Evolutionary conservation across 2,888 invertebrate species (phyloP).

Genomic region (Halocaridina rubra): DNA sequence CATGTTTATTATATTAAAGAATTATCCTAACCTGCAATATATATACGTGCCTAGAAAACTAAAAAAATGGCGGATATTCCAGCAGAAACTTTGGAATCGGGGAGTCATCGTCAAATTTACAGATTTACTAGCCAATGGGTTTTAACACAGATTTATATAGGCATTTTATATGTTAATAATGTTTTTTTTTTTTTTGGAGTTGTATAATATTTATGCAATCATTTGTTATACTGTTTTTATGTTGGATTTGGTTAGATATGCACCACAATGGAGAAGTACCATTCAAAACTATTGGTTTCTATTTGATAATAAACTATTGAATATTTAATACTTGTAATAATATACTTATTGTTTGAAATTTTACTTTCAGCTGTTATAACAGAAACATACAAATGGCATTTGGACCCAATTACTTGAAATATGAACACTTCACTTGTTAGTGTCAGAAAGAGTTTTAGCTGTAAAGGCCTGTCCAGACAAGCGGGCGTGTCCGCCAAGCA

Average conservation of each 20-base stretch:
- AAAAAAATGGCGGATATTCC: constrained; percentile 32
- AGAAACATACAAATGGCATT: too few species aligned
- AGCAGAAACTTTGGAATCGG: constrained; percentile 48
- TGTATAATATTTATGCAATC: neutral
- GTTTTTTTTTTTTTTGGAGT: neutral
- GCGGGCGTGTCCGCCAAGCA: too few species aligned
- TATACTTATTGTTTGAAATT: too few species aligned
- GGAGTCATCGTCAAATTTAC: constrained; percentile 42
- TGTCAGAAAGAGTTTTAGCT: too few species aligned
- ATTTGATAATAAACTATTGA: neutral
- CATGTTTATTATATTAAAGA: constrained; percentile 28
- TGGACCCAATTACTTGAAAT: too few species aligned
- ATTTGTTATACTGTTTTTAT: neutral
- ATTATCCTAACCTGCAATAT: constrained; percentile 27
- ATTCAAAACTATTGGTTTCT: neutral
- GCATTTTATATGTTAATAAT: neutral
- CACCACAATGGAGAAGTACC: neutral
- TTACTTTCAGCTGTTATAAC: too few species aligned
- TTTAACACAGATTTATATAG: neutral
- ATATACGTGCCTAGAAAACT: constrained; percentile 43
- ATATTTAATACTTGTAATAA: neutral
- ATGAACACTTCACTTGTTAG: too few species aligned
- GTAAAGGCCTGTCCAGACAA: too few species aligned
- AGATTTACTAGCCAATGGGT: constrained; percentile 34
- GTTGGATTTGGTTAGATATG: neutral